These are phyloP conservation scores for Mya arenaria DNA, from an alignment of 1,140 invertebrate genomes.

Conservation along the genomic window DNA sequence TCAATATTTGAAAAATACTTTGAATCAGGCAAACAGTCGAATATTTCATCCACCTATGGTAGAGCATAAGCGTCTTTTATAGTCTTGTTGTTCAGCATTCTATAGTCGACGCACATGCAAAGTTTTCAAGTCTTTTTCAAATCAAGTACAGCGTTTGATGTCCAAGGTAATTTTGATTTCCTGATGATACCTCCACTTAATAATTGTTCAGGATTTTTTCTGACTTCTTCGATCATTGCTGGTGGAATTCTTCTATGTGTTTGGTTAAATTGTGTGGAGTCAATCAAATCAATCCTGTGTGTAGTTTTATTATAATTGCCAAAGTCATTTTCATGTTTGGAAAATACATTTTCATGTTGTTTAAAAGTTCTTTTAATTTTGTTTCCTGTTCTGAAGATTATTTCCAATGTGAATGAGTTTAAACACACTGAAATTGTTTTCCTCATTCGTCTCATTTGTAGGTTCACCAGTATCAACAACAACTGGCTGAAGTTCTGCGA, in stretches of 20 bases:
- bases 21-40: not conserved
- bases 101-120: not conserved
- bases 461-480: not conserved
- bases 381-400: not conserved
- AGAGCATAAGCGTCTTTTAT: not conserved
- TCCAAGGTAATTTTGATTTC: not conserved
- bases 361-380: not conserved
- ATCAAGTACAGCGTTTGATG: not conserved
- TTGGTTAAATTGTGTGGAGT: constrained; percentile 5
- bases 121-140: not conserved
- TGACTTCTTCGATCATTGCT: not conserved
- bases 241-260: constrained; percentile 29
- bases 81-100: not conserved
- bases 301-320: not conserved
- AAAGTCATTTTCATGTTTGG: not conserved
- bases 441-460: not conserved
- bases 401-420: not conserved
- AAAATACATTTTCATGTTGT: not conserved
- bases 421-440: not conserved
- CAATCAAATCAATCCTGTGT: not conserved
- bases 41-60: not conserved
- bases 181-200: not conserved
- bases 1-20: not conserved
- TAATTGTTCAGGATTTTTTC: constrained; percentile 7
- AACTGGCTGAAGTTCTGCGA: not conserved